A percentile compares a stretch with the other conserved stretches of the same genome.
Evolutionary conservation across 2,888 invertebrate genomes (phyloP).

Genomic region (Alloplasta piceator): DNA sequence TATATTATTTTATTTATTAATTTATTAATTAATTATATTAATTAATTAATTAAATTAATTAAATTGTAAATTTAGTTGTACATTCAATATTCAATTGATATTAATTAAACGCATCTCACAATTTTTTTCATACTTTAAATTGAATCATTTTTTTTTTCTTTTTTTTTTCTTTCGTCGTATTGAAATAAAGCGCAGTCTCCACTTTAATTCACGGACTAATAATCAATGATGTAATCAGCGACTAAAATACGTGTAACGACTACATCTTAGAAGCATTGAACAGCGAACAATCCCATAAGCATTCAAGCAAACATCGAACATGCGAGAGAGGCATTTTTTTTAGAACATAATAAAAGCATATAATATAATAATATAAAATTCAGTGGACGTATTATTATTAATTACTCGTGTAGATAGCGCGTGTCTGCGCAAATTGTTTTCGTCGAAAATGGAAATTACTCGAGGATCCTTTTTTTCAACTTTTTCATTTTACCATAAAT

Average conservation of each 20-base stretch:
- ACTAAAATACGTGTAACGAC: neutral
- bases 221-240: too few species aligned
- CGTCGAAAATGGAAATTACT: conserved; percentile 14
- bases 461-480: neutral
- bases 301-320: conserved; percentile 33
- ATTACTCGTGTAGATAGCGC: conserved; percentile 46
- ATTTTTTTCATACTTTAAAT: too few species aligned
- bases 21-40: too few species aligned
- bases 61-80: too few species aligned
- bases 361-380: conserved; percentile 19
- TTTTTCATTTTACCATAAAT: neutral
- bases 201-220: too few species aligned
- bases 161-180: too few species aligned
- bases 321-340: conserved; percentile 29
- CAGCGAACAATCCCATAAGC: conserved; percentile 23
- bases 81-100: too few species aligned
- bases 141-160: too few species aligned
- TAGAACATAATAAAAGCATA: conserved; percentile 7
- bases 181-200: too few species aligned
- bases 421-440: conserved; percentile 23
- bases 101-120: too few species aligned
- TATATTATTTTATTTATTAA: too few species aligned
- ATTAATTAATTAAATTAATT: too few species aligned
- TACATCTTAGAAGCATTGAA: conserved; percentile 7
- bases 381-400: conserved; percentile 39